A percentile compares a stretch with the other conserved stretches of the same genome.
These are phyloP conservation scores for Hystrix cristata DNA, from an alignment of 2,113 vertebrate species.

Conservation along the genomic window DNA sequence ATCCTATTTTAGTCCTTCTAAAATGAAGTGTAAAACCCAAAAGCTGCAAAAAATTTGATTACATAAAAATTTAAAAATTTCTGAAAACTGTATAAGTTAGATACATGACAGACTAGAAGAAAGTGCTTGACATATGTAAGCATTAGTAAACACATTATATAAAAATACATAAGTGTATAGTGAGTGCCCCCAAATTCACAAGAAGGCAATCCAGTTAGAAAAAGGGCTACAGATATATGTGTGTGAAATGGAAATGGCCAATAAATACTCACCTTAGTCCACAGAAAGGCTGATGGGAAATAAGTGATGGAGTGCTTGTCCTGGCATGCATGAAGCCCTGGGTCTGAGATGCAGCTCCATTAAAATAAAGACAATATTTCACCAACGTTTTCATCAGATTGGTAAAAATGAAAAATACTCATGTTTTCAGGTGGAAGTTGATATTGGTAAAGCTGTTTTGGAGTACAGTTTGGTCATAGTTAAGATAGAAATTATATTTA, in stretches of 20 bases:
- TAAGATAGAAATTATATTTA: slow-evolving; percentile 38
- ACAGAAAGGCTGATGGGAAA: neutral
- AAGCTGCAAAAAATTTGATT: neutral
- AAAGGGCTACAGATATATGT: neutral
- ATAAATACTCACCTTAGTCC: neutral
- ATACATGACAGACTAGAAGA: neutral
- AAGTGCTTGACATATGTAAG: neutral
- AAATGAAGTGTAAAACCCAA: slow-evolving; percentile 22
- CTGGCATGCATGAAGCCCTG: neutral
- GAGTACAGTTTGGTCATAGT: neutral
- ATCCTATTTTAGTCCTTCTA: neutral
- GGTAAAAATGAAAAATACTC: slow-evolving; percentile 31
- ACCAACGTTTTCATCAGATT: neutral
- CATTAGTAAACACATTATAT: neutral
- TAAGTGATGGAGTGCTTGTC: neutral
- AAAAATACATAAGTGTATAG: neutral
- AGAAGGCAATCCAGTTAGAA: neutral
- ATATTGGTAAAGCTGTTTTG: neutral
- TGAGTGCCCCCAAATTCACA: neutral
- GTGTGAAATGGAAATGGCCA: neutral
- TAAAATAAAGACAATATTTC: neutral
- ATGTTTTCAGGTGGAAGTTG: neutral
- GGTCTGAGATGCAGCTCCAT: neutral
- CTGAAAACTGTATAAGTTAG: neutral
- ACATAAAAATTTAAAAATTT: neutral